Conservation (phyloP, 2,113 vertebrate genomes). For the Brienomyrus brachyistius region DNA sequence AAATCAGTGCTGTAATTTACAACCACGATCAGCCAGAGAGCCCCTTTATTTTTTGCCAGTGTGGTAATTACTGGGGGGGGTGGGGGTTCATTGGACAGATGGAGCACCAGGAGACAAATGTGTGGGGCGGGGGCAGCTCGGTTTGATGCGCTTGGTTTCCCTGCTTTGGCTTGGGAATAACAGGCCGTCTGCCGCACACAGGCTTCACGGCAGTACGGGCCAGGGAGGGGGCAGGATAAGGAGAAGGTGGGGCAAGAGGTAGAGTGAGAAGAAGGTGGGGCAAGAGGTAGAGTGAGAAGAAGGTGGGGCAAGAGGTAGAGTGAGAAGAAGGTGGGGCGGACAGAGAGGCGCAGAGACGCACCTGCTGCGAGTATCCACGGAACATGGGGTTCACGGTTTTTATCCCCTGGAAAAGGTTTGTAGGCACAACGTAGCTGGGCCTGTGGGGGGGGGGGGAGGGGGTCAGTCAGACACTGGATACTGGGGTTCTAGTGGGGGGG, state of each 20-base stretch:
- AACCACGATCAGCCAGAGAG: neutral
- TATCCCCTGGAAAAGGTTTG: conserved; percentile 94
- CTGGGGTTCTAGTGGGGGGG: neutral
- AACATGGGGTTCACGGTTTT: conserved; percentile 95
- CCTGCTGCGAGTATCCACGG: conserved; percentile 95
- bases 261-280: neutral
- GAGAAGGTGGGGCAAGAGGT: neutral
- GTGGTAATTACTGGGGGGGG: conserved; percentile 23
- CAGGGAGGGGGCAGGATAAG: neutral
- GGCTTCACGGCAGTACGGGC: neutral
- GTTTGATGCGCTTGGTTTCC: neutral
- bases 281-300: neutral
- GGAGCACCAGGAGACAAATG: neutral
- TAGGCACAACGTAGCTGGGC: conserved; percentile 87
- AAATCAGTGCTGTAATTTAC: conserved; percentile 6
- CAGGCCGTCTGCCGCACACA: neutral
- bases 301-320: neutral
- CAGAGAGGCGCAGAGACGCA: conserved; percentile 41
- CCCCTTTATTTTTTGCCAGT: neutral
- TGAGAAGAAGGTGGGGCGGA: neutral
- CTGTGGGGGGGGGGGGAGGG: conserved; percentile 49
- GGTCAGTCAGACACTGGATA: neutral
- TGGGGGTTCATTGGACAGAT: conserved; percentile 12
- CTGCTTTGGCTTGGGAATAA: neutral
- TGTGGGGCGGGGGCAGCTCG: neutral